Evolutionary conservation across 30 jellyfish, hydroid and myxozoan genomes (phyloP).

Genomic region (Sanderia malayensis): DNA sequence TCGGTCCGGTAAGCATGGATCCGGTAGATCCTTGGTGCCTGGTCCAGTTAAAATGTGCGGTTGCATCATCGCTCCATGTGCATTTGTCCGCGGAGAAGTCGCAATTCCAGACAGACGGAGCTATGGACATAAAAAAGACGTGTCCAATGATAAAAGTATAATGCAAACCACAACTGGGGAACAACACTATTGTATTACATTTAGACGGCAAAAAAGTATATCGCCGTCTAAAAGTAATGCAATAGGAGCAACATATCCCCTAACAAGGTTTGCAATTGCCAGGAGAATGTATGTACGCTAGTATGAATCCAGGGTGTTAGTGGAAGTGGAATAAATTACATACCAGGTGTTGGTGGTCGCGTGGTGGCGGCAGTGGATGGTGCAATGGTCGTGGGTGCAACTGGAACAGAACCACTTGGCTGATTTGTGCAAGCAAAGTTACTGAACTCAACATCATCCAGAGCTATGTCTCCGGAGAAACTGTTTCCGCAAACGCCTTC

Average conservation of each 20-base stretch:
- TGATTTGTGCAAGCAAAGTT: slow-evolving; percentile 70
- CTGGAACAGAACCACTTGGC: slow-evolving; percentile 77
- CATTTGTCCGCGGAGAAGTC: slow-evolving; percentile 81
- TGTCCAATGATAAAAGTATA: no score
- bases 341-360: slow-evolving; percentile 81
- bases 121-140: slow-evolving; percentile 35
- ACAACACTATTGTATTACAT: no score
- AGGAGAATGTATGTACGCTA: no score
- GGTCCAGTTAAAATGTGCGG: slow-evolving; percentile 89
- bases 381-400: slow-evolving; percentile 70
- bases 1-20: slow-evolving; percentile 80
- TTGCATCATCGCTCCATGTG: slow-evolving; percentile 72
- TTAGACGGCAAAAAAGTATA: no score
- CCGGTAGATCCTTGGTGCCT: slow-evolving; percentile 85
- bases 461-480: slow-evolving; percentile 75
- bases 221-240: no score
- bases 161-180: no score
- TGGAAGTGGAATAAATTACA: no score
- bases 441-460: slow-evolving; percentile 77
- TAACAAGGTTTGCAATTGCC: no score
- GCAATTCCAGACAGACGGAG: slow-evolving; percentile 81
- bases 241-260: no score
- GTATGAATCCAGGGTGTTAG: no score
- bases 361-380: slow-evolving; percentile 81
- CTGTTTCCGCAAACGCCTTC: slow-evolving; percentile 83